These are phyloP conservation scores for Balaenoptera acutorostrata DNA, from an alignment of 2,113 vertebrate genomes.

Conservation along the genomic window DNA sequence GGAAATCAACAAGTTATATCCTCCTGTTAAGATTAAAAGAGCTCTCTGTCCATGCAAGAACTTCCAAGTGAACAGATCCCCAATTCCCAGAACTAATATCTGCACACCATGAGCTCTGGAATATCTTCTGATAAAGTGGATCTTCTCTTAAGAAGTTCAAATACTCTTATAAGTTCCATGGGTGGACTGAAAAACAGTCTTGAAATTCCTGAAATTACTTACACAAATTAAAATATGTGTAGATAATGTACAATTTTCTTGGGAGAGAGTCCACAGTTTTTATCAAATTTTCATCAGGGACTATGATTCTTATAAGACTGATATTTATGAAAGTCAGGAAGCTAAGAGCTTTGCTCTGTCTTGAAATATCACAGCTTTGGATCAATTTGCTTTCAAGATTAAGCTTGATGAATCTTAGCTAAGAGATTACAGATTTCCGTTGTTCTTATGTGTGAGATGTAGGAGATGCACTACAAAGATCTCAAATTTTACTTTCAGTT, in stretches of 20 bases:
- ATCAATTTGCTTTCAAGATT: not conserved
- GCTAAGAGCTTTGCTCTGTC: not conserved
- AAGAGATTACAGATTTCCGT: not conserved
- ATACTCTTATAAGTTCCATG: not conserved
- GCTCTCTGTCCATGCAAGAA: not conserved
- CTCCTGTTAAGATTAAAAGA: not conserved
- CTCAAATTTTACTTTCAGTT: slow-evolving; percentile 2
- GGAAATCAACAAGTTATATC: not conserved
- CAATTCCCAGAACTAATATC: not conserved
- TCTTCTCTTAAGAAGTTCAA: not conserved
- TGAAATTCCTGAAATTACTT: not conserved
- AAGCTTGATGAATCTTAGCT: not conserved
- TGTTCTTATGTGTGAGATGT: not conserved
- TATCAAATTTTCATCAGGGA: not conserved
- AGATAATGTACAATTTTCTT: not conserved
- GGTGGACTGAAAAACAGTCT: not conserved
- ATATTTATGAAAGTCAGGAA: not conserved
- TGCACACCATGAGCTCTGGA: not conserved
- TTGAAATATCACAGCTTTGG: not conserved
- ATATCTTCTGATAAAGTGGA: not conserved
- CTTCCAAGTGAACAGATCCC: not conserved
- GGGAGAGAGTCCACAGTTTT: not conserved
- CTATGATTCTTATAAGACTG: not conserved
- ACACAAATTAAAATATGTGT: not conserved
- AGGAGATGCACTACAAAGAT: not conserved